Evolutionary conservation across 2,888 invertebrate species (phyloP).

Genomic region (Pheosia gnoma): DNA sequence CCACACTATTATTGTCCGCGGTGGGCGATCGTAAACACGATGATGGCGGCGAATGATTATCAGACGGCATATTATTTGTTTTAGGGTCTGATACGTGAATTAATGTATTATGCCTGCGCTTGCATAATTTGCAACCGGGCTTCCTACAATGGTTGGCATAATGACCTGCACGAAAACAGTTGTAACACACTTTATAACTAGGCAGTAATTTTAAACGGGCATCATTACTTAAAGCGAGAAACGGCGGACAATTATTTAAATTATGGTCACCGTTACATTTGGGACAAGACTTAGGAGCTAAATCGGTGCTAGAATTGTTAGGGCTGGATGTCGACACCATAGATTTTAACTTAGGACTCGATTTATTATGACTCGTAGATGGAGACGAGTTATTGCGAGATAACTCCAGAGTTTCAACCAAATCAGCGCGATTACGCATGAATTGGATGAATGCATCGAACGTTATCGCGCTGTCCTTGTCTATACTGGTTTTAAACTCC

Average conservation of each 20-base stretch:
- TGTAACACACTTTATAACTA: slow-evolving; percentile 28
- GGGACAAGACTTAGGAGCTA: slow-evolving; percentile 5
- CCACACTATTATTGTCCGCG: neutral
- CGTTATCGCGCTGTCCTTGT: slow-evolving; percentile 12
- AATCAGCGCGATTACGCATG: slow-evolving; percentile 27
- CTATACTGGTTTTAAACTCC: slow-evolving; percentile 25
- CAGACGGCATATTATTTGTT: neutral
- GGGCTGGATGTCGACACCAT: slow-evolving; percentile 12
- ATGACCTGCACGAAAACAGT: slow-evolving; percentile 28
- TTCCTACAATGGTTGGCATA: slow-evolving; percentile 25
- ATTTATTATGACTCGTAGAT: neutral
- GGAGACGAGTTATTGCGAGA: slow-evolving; percentile 2
- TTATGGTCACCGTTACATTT: slow-evolving; percentile 24
- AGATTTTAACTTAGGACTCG: slow-evolving; percentile 11
- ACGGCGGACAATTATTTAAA: slow-evolving; percentile 25
- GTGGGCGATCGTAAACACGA: neutral
- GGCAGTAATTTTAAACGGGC: slow-evolving; percentile 23
- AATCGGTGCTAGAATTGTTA: slow-evolving; percentile 3
- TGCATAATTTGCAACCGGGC: slow-evolving; percentile 17
- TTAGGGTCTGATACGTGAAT: slow-evolving; percentile 10
- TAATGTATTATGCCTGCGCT: slow-evolving; percentile 17
- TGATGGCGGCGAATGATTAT: neutral
- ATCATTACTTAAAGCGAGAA: slow-evolving; percentile 22
- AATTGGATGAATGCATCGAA: slow-evolving; percentile 25
- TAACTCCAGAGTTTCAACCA: slow-evolving; percentile 28